These are phyloP conservation scores for Microtus oregoni DNA, from an alignment of 2,113 vertebrate species.

Conservation along the genomic window DNA sequence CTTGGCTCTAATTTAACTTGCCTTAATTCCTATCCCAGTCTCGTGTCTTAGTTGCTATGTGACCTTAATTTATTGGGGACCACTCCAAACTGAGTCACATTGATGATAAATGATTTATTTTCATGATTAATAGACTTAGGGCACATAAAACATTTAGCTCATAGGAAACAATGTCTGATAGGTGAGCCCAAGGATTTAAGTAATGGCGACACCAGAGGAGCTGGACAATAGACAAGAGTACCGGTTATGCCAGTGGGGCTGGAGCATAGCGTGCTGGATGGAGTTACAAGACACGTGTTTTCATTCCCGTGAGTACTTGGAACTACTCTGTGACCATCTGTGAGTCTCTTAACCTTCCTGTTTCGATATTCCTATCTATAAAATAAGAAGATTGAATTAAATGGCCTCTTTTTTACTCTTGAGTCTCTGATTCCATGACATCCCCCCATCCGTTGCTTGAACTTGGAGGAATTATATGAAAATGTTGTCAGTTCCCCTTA, in stretches of 20 bases:
- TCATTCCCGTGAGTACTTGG: slow-evolving; percentile 12
- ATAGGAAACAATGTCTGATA: slow-evolving; percentile 28
- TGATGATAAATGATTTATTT: neutral
- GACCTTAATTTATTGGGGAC: neutral
- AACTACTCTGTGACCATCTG: neutral
- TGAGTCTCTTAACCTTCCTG: slow-evolving; percentile 26
- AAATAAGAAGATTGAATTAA: slow-evolving; percentile 52
- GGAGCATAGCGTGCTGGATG: neutral
- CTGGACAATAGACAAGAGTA: neutral
- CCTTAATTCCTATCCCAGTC: slow-evolving; percentile 32
- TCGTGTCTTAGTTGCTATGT: neutral
- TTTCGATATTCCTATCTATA: slow-evolving; percentile 47
- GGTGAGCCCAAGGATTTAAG: neutral
- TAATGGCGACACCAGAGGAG: neutral
- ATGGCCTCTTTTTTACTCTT: slow-evolving; percentile 59
- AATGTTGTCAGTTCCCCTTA: slow-evolving; percentile 75
- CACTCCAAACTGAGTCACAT: neutral
- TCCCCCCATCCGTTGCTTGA: slow-evolving; percentile 28
- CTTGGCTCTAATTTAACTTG: slow-evolving; percentile 10
- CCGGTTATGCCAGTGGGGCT: neutral
- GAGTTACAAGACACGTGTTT: slow-evolving; percentile 34
- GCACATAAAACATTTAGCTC: neutral
- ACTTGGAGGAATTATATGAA: slow-evolving; percentile 67
- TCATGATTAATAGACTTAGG: neutral
- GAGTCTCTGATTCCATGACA: slow-evolving; percentile 67